Conservation (phyloP, 2,797 vertebrate species). For the Catostomus latipinnis region DNA sequence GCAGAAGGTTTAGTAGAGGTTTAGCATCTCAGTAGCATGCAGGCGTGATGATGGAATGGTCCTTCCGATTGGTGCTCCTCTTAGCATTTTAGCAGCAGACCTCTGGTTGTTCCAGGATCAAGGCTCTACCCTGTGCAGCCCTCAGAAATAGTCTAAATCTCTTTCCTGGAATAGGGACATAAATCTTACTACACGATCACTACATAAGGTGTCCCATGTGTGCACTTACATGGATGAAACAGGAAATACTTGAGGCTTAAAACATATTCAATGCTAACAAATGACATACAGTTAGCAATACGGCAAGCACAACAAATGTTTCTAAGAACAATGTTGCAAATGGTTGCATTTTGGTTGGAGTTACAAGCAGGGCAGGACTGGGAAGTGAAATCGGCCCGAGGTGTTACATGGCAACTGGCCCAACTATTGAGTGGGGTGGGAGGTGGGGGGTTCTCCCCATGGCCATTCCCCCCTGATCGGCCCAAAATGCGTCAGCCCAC, state of each 20-base stretch:
- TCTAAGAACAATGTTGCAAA: too few relatives aligned
- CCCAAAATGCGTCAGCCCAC: too few relatives aligned
- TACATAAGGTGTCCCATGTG: not conserved
- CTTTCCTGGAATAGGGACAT: constrained; percentile 10
- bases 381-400: too few relatives aligned
- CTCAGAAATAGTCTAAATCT: constrained; percentile 7
- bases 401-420: too few relatives aligned
- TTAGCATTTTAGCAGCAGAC: constrained; percentile 17
- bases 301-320: too few relatives aligned
- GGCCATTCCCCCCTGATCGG: too few relatives aligned
- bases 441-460: too few relatives aligned
- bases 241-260: not conserved
- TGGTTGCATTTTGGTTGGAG: too few relatives aligned
- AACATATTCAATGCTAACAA: not conserved
- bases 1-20: not conserved
- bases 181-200: constrained; percentile 6
- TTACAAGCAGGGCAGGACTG: too few relatives aligned
- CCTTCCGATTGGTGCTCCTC: not conserved
- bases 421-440: too few relatives aligned
- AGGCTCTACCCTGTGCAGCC: not conserved
- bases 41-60: constrained; percentile 8
- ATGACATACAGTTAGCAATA: too few relatives aligned
- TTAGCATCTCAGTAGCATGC: not conserved
- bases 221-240: not conserved
- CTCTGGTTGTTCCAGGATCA: constrained; percentile 12